Conservation (phyloP, 2,797 vertebrate species). For the Sebastes jordani region DNA sequence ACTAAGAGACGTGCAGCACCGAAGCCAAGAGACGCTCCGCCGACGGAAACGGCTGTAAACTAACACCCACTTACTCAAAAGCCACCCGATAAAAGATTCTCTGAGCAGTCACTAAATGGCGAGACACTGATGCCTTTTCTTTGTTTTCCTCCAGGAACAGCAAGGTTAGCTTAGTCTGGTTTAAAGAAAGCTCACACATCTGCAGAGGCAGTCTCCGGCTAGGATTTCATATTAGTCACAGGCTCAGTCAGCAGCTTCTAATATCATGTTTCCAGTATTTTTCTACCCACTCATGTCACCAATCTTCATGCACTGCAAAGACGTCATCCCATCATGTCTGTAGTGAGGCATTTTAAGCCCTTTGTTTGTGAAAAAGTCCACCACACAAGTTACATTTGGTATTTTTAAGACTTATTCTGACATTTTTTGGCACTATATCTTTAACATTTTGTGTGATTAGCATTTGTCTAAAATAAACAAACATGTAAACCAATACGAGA, state of each 20-base stretch:
- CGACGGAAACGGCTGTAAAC: constrained; percentile 40
- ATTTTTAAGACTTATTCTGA: background rate
- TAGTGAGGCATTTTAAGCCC: background rate
- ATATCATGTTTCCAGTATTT: background rate
- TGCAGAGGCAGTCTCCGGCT: background rate
- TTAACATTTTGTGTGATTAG: background rate
- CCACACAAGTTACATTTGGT: background rate
- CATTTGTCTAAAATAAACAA: background rate
- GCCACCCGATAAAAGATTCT: constrained; percentile 24
- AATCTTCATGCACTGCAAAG: background rate
- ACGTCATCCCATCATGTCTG: too few species aligned
- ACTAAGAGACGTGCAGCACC: constrained; percentile 1
- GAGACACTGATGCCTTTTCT: constrained; percentile 10
- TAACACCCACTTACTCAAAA: constrained; percentile 20
- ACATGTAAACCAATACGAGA: background rate
- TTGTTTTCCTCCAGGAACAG: background rate
- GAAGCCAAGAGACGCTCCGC: constrained; percentile 23
- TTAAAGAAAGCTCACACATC: background rate
- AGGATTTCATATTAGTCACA: background rate
- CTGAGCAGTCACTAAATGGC: constrained; percentile 5
- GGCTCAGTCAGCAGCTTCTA: background rate
- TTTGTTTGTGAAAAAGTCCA: background rate
- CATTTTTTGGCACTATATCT: background rate
- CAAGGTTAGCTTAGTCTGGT: constrained; percentile 19
- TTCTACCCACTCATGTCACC: background rate